Evolutionary conservation across 2,888 invertebrate species (phyloP).

Genomic region (Prostheceraeus crozeri): DNA sequence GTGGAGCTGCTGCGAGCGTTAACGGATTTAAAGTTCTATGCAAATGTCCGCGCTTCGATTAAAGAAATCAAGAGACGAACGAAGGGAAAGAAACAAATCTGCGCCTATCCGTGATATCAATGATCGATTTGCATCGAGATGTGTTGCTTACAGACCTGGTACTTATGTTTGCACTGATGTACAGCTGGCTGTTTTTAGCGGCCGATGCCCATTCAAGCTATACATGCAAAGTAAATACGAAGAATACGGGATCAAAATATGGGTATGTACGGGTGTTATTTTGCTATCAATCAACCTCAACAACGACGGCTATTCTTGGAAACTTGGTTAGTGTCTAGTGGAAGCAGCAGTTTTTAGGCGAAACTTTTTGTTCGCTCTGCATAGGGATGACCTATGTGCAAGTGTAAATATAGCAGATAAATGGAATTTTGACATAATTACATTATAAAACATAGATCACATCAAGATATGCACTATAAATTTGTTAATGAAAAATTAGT

Average conservation of each 20-base stretch:
- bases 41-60: slow-evolving; percentile 4
- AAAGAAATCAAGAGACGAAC: not conserved
- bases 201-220: not conserved
- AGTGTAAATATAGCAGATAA: not conserved
- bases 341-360: not conserved
- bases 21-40: slow-evolving; percentile 1
- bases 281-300: slow-evolving; percentile 12
- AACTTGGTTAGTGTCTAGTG: slow-evolving; percentile 17
- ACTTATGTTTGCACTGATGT: not conserved
- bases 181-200: not conserved
- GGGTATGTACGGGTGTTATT: slow-evolving; percentile 9
- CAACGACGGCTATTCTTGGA: slow-evolving; percentile 23
- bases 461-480: too few relatives aligned
- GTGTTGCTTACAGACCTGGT: not conserved
- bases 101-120: not conserved
- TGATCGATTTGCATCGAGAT: not conserved
- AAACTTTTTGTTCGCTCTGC: too few relatives aligned
- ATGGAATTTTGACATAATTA: not conserved
- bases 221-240: slow-evolving; percentile 2
- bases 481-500: too few relatives aligned
- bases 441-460: too few relatives aligned
- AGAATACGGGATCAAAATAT: slow-evolving; percentile 15
- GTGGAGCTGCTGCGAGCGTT: not conserved
- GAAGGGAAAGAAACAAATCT: not conserved
- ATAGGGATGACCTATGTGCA: too few relatives aligned